Percentiles rank a stretch among this genome's conserved stretches.
Evolutionary conservation across 2,797 vertebrate species (phyloP).

Genomic region (Pseudochirops corinnae): DNA sequence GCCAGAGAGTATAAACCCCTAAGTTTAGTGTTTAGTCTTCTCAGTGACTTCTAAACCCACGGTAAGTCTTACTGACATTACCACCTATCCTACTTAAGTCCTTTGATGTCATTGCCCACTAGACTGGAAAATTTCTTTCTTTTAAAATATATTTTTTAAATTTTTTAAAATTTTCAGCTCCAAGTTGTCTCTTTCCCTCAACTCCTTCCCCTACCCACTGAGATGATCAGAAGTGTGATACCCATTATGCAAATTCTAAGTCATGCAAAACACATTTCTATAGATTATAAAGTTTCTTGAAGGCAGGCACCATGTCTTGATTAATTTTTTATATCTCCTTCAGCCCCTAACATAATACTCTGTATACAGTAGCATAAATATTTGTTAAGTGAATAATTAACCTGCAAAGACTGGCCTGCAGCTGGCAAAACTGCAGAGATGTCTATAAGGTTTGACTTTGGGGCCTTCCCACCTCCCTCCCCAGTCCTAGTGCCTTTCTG

Average conservation of each 20-base stretch:
- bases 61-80: neutral
- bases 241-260: neutral
- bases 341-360: neutral
- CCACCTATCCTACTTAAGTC: neutral
- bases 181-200: neutral
- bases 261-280: neutral
- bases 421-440: neutral
- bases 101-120: neutral
- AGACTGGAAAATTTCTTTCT: neutral
- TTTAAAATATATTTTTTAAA: neutral
- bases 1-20: neutral
- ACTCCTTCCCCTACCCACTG: neutral
- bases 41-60: neutral
- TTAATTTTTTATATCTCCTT: neutral
- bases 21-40: neutral
- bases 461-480: accelerated
- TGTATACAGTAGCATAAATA: neutral
- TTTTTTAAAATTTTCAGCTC: neutral
- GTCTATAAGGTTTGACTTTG: neutral
- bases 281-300: neutral
- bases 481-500: neutral
- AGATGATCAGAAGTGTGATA: neutral
- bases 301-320: neutral
- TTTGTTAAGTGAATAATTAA: neutral
- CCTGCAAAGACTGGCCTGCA: neutral